A percentile compares a stretch with the other conserved stretches of the same genome.
Conservation (phyloP, 2,113 vertebrate species). For the Nanorana parkeri region DNA sequence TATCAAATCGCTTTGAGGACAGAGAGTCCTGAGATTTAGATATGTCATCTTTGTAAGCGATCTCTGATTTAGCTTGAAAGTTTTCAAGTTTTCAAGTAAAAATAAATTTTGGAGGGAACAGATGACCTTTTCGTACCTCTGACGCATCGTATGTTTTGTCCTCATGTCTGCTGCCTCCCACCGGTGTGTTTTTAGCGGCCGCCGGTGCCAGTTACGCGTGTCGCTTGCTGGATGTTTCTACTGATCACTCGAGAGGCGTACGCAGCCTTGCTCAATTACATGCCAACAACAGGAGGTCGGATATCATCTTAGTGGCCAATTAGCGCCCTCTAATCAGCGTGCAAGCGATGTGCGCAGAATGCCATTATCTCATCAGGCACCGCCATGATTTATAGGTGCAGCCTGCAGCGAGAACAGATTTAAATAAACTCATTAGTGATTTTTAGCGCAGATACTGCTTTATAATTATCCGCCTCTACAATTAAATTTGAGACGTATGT, state of each 20-base stretch:
- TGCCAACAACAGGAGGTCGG: slow-evolving; percentile 63
- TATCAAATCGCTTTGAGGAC: no score
- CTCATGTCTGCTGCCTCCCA: background rate
- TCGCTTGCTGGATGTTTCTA: background rate
- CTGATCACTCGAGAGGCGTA: slow-evolving; percentile 55
- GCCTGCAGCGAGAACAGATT: slow-evolving; percentile 65
- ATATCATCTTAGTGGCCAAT: slow-evolving; percentile 70
- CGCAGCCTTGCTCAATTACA: slow-evolving; percentile 61
- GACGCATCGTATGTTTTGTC: background rate
- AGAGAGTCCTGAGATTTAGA: no score
- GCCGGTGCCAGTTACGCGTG: background rate
- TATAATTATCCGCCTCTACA: slow-evolving; percentile 72
- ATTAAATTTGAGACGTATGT: slow-evolving; percentile 64
- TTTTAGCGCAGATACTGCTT: slow-evolving; percentile 69
- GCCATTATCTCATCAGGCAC: slow-evolving; percentile 67
- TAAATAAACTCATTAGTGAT: slow-evolving; percentile 71
- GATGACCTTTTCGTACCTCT: background rate
- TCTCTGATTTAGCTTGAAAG: background rate
- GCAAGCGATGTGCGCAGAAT: slow-evolving; percentile 64
- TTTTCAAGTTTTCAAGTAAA: no score
- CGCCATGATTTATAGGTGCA: slow-evolving; percentile 65
- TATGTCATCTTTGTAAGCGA: background rate
- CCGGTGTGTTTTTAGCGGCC: background rate
- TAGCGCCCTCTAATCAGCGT: slow-evolving; percentile 69
- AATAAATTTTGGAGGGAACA: no score